Conservation (phyloP, 2,113 vertebrate genomes). For the Balaeniceps rex region DNA sequence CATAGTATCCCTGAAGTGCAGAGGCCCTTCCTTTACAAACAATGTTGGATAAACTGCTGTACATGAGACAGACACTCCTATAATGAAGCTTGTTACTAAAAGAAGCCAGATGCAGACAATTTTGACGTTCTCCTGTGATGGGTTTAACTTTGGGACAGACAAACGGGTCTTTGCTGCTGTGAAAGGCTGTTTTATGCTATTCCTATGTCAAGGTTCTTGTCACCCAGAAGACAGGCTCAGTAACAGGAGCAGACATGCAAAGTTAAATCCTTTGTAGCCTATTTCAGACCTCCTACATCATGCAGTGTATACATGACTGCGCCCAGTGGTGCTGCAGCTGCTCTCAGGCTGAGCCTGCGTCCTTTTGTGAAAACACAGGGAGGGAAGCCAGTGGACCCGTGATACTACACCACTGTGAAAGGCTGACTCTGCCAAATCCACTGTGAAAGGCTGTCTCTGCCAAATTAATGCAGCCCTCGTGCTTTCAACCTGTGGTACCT, state of each 20-base stretch:
- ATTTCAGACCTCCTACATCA: not conserved
- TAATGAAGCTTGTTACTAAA: conserved; percentile 24
- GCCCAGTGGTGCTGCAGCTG: not conserved
- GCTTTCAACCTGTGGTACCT: not conserved
- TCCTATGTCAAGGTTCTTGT: not conserved
- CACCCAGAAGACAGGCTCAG: not conserved
- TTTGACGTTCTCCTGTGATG: not conserved
- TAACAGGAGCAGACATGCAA: not conserved
- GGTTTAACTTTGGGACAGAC: not conserved
- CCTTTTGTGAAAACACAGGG: not conserved
- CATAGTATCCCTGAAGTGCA: conserved; percentile 66
- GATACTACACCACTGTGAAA: rapidly evolving
- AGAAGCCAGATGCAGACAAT: conserved; percentile 15
- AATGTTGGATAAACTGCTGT: conserved; percentile 48
- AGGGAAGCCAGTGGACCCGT: rapidly evolving
- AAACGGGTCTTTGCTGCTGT: not conserved
- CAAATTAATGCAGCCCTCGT: rapidly evolving
- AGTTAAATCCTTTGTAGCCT: not conserved
- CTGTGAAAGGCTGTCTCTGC: rapidly evolving
- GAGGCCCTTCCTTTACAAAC: conserved; percentile 63
- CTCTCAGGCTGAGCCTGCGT: rapidly evolving
- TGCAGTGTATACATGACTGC: not conserved
- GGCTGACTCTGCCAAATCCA: too few relatives aligned
- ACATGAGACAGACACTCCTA: conserved; percentile 29
- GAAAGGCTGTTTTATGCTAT: conserved; percentile 18